These are phyloP conservation scores for Myathropa florea DNA, from an alignment of 2,888 invertebrate genomes.

Conservation along the genomic window DNA sequence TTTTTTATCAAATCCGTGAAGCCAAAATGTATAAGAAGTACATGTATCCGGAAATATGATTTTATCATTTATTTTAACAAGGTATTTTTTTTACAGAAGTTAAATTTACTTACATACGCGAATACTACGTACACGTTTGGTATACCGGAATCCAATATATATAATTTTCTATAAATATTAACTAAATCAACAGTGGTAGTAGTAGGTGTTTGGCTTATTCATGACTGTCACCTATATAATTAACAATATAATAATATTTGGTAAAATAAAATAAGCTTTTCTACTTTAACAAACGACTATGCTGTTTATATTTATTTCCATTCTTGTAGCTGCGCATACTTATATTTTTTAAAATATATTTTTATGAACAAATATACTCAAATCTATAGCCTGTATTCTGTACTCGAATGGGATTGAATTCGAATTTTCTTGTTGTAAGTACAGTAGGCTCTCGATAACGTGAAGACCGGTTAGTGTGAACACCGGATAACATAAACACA, in stretches of 20 bases:
- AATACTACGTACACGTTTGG: background rate
- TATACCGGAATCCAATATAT: background rate
- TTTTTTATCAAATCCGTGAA: background rate
- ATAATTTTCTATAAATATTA: background rate
- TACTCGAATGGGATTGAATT: too few relatives aligned
- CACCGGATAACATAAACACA: too few relatives aligned
- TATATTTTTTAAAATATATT: too few relatives aligned
- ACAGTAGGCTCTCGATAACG: too few relatives aligned
- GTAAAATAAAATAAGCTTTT: slow-evolving; percentile 70
- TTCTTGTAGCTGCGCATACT: too few relatives aligned
- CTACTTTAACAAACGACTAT: slow-evolving; percentile 42
- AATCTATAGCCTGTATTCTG: too few relatives aligned
- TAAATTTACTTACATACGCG: background rate
- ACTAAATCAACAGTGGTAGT: slow-evolving; percentile 11
- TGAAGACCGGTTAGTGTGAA: too few relatives aligned
- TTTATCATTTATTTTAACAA: background rate
- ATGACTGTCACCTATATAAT: slow-evolving; percentile 27
- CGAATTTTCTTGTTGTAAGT: too few relatives aligned
- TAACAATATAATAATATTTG: slow-evolving; percentile 67
- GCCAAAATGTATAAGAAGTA: background rate
- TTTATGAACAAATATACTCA: too few relatives aligned
- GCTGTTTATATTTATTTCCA: background rate
- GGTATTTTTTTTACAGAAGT: background rate
- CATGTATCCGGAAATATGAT: background rate
- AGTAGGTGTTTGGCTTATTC: slow-evolving; percentile 35